Percentiles rank a stretch among this genome's conserved stretches.
Evolutionary conservation across 1,140 invertebrate species (phyloP).

Genomic region (Bombyx mori): DNA sequence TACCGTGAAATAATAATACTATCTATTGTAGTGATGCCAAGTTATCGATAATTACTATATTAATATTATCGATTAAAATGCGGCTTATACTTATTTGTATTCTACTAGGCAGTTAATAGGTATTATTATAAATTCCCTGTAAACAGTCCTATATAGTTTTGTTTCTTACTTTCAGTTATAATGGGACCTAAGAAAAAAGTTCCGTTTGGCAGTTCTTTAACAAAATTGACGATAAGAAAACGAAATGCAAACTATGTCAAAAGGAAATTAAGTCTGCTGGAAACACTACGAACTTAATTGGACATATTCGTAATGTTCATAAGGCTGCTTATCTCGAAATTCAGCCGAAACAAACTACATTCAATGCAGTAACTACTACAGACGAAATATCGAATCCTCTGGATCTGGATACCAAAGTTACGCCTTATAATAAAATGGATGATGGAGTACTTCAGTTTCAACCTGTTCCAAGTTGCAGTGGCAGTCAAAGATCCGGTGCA

Average conservation of each 20-base stretch:
- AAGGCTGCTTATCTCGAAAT: not conserved
- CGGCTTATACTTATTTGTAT: not conserved
- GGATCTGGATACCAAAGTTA: no score
- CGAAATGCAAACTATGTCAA: constrained; percentile 1
- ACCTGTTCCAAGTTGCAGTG: not conserved
- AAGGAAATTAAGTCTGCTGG: not conserved
- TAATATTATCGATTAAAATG: not conserved
- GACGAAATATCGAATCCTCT: not conserved
- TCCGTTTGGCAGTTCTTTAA: not conserved
- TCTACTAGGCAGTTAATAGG: not conserved
- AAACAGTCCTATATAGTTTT: not conserved
- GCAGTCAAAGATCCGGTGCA: not conserved
- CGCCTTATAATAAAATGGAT: no score
- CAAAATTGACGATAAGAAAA: not conserved
- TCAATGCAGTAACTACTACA: not conserved
- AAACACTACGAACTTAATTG: not conserved
- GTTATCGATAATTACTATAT: no score
- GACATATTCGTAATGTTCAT: no score
- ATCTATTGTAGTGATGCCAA: no score
- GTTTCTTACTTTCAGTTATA: not conserved
- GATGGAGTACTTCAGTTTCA: no score
- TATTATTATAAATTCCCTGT: constrained; percentile 1
- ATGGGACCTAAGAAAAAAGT: constrained; percentile 1
- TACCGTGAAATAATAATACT: no score
- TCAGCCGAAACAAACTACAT: not conserved